These are phyloP conservation scores for Macropodus opercularis DNA, from an alignment of 2,797 vertebrate species.

Conservation along the genomic window DNA sequence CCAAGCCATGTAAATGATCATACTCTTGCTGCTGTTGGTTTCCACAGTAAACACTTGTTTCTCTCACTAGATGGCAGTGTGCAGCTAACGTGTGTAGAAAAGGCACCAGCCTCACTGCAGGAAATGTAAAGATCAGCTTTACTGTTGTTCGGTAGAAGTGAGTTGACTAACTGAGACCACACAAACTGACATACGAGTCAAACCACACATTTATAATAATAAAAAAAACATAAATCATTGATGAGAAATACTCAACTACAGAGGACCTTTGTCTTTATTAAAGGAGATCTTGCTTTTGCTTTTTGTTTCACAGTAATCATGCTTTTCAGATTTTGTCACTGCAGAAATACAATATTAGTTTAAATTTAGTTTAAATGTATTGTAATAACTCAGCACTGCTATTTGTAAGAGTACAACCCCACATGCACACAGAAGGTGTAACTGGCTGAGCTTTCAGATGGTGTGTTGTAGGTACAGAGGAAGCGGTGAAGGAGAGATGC, in stretches of 20 bases:
- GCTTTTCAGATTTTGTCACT: background rate
- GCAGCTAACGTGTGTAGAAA: background rate
- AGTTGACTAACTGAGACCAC: no score
- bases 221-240: slow-evolving; percentile 20
- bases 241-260: background rate
- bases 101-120: background rate
- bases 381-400: no score
- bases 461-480: slow-evolving; percentile 74
- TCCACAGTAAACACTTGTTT: background rate
- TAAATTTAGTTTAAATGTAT: no score
- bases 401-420: background rate
- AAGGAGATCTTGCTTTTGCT: background rate
- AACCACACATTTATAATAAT: slow-evolving; percentile 26
- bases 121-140: no score
- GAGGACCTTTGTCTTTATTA: background rate
- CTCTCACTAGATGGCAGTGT: slow-evolving; percentile 65
- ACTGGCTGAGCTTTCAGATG: slow-evolving; percentile 49
- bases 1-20: slow-evolving; percentile 10
- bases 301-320: no score
- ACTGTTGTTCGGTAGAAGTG: no score
- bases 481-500: slow-evolving; percentile 77
- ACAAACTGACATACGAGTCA: slow-evolving; percentile 35
- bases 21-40: background rate
- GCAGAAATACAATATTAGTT: no score
- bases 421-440: background rate